phyloP scores from a whole-genome alignment of 2,113 vertebrate species.

The Ornithorhynchus anatinus region DNA sequence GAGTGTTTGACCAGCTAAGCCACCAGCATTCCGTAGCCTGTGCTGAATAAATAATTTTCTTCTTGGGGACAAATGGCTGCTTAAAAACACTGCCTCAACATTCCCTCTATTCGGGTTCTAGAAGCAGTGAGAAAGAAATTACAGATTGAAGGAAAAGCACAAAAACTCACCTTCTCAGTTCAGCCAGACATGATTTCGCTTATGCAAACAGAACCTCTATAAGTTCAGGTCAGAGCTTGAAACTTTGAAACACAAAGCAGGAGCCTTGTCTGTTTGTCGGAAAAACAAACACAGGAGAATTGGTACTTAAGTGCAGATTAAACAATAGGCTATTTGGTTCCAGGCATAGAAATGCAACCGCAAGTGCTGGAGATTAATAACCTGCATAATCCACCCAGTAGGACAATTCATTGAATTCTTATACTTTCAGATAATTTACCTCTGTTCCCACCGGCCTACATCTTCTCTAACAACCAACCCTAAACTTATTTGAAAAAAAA shows the following conservation, averaged over 20 bases:
- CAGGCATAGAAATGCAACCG: conserved; percentile 46
- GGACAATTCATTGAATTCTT: too few relatives aligned
- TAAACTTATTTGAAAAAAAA: too few relatives aligned
- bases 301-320: conserved; percentile 52
- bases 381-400: conserved; percentile 27
- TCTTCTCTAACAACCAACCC: too few relatives aligned
- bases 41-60: not conserved
- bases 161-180: not conserved
- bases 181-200: conserved; percentile 27
- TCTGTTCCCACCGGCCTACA: conserved; percentile 22
- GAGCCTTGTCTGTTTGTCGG: conserved; percentile 36
- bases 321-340: conserved; percentile 39
- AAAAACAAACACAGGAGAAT: conserved; percentile 57
- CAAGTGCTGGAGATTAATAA: conserved; percentile 51
- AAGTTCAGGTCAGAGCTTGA: conserved; percentile 5
- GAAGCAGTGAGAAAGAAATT: not conserved
- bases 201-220: conserved; percentile 42
- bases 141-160: not conserved
- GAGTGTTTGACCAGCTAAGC: too few relatives aligned
- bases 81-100: conserved; percentile 10
- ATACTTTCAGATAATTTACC: conserved; percentile 36
- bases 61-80: conserved; percentile 6
- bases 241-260: conserved; percentile 18
- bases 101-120: not conserved
- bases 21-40: not conserved